Evolutionary conservation across 2,113 vertebrate genomes (phyloP).

Genomic region (Picathartes gymnocephalus): DNA sequence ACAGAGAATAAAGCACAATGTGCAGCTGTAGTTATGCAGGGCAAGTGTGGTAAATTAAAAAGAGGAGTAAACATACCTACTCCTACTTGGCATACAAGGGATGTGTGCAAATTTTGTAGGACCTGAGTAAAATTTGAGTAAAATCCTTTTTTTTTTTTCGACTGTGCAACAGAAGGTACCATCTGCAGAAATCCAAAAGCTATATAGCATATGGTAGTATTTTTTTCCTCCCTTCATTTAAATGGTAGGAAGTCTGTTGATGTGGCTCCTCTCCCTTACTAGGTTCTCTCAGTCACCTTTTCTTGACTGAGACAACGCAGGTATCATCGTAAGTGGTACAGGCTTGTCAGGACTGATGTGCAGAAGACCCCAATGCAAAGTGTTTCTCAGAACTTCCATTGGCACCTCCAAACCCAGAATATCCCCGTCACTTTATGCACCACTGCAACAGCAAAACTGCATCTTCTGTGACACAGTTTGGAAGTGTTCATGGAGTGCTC

Average conservation of each 20-base stretch:
- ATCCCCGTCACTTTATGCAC: too few relatives aligned
- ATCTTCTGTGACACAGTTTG: neutral
- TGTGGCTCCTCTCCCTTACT: neutral
- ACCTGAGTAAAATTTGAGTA: neutral
- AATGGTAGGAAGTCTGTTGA: neutral
- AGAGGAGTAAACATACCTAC: neutral
- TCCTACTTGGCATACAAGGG: neutral
- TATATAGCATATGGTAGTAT: neutral
- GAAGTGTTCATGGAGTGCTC: neutral
- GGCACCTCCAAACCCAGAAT: neutral
- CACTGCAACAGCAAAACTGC: neutral
- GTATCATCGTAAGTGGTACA: neutral
- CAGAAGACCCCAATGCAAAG: neutral
- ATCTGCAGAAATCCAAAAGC: conserved; percentile 19
- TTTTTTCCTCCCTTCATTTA: conserved; percentile 1
- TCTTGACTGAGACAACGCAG: neutral
- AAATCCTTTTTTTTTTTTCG: neutral
- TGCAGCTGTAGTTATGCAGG: neutral
- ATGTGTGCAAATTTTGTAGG: neutral
- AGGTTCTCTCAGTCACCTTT: neutral
- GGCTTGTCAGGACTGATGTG: neutral
- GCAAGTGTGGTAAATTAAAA: neutral
- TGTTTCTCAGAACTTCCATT: neutral
- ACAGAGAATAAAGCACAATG: neutral
- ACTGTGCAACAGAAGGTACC: conserved; percentile 9